phyloP scores from a whole-genome alignment of 2,113 vertebrate genomes.

The Excalfactoria chinensis region DNA sequence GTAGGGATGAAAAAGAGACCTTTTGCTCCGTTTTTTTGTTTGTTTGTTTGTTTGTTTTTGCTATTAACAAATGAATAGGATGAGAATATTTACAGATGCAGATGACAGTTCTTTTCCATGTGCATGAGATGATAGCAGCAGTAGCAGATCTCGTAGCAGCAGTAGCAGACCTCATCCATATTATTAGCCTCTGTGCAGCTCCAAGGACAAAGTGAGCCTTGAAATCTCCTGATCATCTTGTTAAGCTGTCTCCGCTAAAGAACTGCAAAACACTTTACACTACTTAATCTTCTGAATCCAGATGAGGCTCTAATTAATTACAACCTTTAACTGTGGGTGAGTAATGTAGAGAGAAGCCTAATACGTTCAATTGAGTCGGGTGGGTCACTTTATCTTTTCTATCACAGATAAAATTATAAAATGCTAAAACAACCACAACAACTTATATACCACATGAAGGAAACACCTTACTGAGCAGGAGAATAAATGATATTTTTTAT shows the following conservation, averaged over 20 bases:
- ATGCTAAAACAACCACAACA: background rate
- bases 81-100: background rate
- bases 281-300: conserved; percentile 73
- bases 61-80: background rate
- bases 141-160: background rate
- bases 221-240: conserved; percentile 75
- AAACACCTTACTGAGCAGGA: background rate
- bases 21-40: too few species aligned
- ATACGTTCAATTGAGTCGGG: background rate
- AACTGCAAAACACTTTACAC: conserved; percentile 77
- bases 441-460: background rate
- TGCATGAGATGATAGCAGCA: background rate
- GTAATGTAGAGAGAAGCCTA: conserved; percentile 65
- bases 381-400: background rate
- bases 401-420: background rate
- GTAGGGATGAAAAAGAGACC: fast-evolving
- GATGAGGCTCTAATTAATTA: conserved; percentile 77
- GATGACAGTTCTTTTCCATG: background rate
- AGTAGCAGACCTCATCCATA: background rate
- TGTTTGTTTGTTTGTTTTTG: background rate
- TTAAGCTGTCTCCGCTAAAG: conserved; percentile 72
- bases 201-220: conserved; percentile 48
- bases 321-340: conserved; percentile 67
- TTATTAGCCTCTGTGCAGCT: background rate
- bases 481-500: background rate